phyloP scores from a whole-genome alignment of 2,888 invertebrate species.

The Drepanosiphum platanoidis region DNA sequence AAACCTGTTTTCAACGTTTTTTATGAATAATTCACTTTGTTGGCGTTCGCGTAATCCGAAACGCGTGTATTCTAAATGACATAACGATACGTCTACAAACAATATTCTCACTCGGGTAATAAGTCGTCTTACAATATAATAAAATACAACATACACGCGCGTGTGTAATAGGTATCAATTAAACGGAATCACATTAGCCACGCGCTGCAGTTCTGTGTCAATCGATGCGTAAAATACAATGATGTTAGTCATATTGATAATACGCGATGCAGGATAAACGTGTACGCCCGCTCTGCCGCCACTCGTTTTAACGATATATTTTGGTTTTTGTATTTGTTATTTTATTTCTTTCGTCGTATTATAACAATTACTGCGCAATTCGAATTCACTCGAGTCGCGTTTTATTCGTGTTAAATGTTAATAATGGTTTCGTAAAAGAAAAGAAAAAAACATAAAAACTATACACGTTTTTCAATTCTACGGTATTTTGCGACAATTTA shows the following conservation, averaged over 20 bases:
- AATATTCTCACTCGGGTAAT: neutral
- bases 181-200: too few species aligned
- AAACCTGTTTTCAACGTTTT: neutral
- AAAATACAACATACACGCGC: neutral
- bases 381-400: neutral
- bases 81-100: neutral
- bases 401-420: neutral
- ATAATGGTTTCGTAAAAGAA: neutral
- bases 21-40: too few species aligned
- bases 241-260: too few species aligned
- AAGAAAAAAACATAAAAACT: constrained; percentile 1
- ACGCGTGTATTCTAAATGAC: too few species aligned
- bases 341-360: neutral
- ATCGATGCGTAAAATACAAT: too few species aligned
- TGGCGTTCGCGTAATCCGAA: neutral
- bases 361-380: neutral
- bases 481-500: too few species aligned
- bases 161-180: neutral
- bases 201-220: too few species aligned
- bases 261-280: neutral
- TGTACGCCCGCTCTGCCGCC: neutral
- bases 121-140: too few species aligned
- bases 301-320: neutral
- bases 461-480: neutral
- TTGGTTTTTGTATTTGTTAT: too few species aligned